These are phyloP conservation scores for Dissostichus mawsoni DNA, from an alignment of 2,113 vertebrate species.

Conservation along the genomic window DNA sequence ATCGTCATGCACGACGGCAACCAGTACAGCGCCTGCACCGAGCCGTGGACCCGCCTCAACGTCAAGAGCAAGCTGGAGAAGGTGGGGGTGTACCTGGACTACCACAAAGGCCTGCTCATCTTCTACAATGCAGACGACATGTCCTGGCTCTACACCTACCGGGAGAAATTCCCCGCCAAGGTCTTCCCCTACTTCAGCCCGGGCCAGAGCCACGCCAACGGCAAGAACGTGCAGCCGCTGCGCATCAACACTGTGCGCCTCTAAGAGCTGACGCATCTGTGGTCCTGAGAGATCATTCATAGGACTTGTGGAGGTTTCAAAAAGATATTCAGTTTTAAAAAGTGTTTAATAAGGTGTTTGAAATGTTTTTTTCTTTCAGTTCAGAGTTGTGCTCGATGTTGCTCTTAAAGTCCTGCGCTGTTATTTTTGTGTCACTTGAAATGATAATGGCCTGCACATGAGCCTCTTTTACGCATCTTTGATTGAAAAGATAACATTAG, in stretches of 20 bases:
- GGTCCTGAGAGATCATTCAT: slow-evolving; percentile 5
- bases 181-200: slow-evolving; percentile 97
- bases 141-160: slow-evolving; percentile 99
- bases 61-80: slow-evolving; percentile 97
- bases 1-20: slow-evolving; percentile 99
- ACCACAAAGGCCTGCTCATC: slow-evolving; percentile 94
- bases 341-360: slow-evolving; percentile 63
- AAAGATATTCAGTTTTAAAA: slow-evolving; percentile 39
- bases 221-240: slow-evolving; percentile 96
- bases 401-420: slow-evolving; percentile 43
- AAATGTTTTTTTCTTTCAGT: slow-evolving; percentile 60
- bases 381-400: slow-evolving; percentile 62
- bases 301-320: slow-evolving; percentile 43
- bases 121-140: slow-evolving; percentile 99
- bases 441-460: slow-evolving; percentile 29
- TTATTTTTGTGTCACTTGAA: slow-evolving; percentile 53
- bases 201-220: slow-evolving; percentile 97
- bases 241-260: slow-evolving; percentile 97
- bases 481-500: slow-evolving; percentile 36
- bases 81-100: slow-evolving; percentile 98
- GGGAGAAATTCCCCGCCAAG: slow-evolving; percentile 92
- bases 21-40: slow-evolving; percentile 98
- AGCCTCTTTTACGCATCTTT: slow-evolving; percentile 38
- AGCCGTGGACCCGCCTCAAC: slow-evolving; percentile 98
- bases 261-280: slow-evolving; percentile 64